A percentile compares a stretch with the other conserved stretches of the same genome.
phyloP scores from a whole-genome alignment of 2,888 invertebrate species.

The Agriotes lineatus region DNA sequence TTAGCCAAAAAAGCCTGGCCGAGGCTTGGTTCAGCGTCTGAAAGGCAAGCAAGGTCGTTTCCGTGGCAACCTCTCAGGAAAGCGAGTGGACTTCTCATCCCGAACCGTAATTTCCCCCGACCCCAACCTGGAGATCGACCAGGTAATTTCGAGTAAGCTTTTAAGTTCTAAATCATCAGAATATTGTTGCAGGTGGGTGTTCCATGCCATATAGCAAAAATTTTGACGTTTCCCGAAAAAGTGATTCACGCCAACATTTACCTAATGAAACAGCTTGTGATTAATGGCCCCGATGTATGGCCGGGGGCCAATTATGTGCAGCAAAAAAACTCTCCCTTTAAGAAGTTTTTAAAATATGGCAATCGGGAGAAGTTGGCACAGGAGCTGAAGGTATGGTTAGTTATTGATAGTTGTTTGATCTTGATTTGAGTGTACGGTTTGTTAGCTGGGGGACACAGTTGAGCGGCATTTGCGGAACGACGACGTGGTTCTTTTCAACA shows the following conservation, averaged over 20 bases:
- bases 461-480: conserved; percentile 94
- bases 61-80: conserved; percentile 97
- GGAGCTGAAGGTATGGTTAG: conserved; percentile 79
- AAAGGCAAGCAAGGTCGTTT: conserved; percentile 99
- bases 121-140: conserved; percentile 97
- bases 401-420: too few relatives aligned
- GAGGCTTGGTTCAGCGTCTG: conserved; percentile 92
- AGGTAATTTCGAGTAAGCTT: too few relatives aligned
- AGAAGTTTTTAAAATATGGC: conserved; percentile 92
- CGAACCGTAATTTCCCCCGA: conserved; percentile 99
- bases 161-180: too few relatives aligned
- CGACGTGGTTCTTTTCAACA: conserved; percentile 98
- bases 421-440: too few relatives aligned
- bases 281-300: conserved; percentile 91
- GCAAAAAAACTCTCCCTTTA: conserved; percentile 82
- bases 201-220: conserved; percentile 94
- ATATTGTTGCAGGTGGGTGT: conserved; percentile 94
- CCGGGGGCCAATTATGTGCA: conserved; percentile 98
- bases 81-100: conserved; percentile 97
- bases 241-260: conserved; percentile 90
- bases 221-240: conserved; percentile 94
- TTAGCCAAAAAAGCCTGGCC: conserved; percentile 85
- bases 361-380: conserved; percentile 92
- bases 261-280: conserved; percentile 83
- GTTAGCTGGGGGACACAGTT: conserved; percentile 89